Evolutionary conservation across 2,113 vertebrate species (phyloP).

Genomic region (Rhombomys opimus): DNA sequence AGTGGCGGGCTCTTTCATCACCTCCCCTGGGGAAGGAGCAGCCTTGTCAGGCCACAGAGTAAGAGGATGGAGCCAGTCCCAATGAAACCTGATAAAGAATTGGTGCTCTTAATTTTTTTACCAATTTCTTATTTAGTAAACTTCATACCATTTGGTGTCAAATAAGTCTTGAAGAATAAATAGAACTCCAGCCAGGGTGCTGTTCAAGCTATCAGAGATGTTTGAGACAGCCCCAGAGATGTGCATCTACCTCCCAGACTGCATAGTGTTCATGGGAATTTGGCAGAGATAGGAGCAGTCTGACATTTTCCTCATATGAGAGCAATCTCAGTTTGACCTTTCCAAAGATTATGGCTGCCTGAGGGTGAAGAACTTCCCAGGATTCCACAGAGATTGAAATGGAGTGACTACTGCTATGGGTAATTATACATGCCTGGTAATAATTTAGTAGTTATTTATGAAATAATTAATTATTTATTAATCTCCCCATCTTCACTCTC

Average conservation of each 20-base stretch:
- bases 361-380: neutral
- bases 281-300: neutral
- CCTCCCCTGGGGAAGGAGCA: too few species aligned
- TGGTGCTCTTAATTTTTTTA: neutral
- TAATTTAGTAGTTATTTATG: too few species aligned
- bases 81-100: neutral
- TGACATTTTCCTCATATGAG: constrained; percentile 27
- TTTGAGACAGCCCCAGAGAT: neutral
- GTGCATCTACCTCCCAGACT: too few species aligned
- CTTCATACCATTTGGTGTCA: neutral
- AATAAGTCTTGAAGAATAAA: neutral
- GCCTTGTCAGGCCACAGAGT: too few species aligned
- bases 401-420: neutral
- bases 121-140: neutral
- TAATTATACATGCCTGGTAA: neutral
- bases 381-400: neutral
- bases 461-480: neutral
- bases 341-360: neutral
- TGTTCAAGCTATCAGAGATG: neutral
- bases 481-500: neutral
- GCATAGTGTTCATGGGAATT: neutral
- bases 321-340: neutral
- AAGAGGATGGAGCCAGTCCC: too few species aligned
- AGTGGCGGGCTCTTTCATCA: too few species aligned
- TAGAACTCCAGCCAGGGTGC: neutral